Base-by-base conservation (phyloP, 2,113 vertebrate genomes). In the Protobothrops flavoviridis region DNA sequence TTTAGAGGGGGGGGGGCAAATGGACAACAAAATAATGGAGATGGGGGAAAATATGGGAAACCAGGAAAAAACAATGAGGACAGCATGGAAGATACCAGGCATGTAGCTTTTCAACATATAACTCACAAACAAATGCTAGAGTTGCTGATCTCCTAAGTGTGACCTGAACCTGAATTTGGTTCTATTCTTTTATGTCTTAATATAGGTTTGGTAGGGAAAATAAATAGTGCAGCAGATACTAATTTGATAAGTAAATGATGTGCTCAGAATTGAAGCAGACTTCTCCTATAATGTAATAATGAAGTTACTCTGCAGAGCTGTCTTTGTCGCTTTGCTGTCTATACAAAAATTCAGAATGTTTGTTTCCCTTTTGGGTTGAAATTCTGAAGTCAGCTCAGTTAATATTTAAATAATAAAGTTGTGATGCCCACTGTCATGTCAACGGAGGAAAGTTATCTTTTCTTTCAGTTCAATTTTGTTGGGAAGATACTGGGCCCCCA, bases 401-500 rank as follows among this genome's bases (percentile, higher is more conserved):
- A 53, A 55, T 26, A 56, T 5, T 15, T 56, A 43, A 7, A 23
- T 12, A 13, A 23, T 5, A 61, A 88, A 5, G n/a, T 64, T 88
- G 5, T 52, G 20, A 13, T 88, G 20, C 26, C 12, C 48, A 2
- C 45, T 26, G 26, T 53, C 11, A 55, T 43, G 39, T 3, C 91
- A 90, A 7, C 43, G 95, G 13, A 33, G 61, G 2, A 87, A 13
- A 64, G 95, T 85, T 91, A 88, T 96, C 56, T 61, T 88, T 93
- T 97, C 92, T 97, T 85, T 89, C 96, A 99, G 99, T 99, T 99
- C 97, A 99, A 99, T 96, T 99, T 99, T 88, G 99, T 99, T 95
- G 99, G 99, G 57, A 99, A 99, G 97, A 99, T 99, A 97, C 97
- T 99, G 96, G 99, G 99, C 96, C 99, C 99, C 92, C 99, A 99